These are phyloP conservation scores for Acipenser oxyrinchus DNA, from an alignment of 2,797 vertebrate species.

Conservation along the genomic window DNA sequence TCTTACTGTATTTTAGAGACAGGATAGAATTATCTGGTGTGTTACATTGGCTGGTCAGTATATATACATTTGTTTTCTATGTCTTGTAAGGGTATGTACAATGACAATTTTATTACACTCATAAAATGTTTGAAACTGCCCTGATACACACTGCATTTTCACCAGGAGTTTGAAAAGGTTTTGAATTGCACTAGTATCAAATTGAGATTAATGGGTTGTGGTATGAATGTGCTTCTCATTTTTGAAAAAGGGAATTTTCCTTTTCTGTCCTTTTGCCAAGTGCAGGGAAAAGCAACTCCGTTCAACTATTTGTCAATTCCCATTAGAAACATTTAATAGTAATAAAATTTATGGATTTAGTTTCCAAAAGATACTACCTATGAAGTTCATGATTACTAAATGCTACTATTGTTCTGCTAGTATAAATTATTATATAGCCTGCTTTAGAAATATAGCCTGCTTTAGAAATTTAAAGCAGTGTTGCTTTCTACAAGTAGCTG, in stretches of 20 bases:
- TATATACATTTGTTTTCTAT: constrained; percentile 42
- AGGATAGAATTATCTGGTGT: too few relatives aligned
- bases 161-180: constrained; percentile 51
- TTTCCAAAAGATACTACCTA: constrained; percentile 88
- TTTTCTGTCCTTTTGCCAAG: constrained; percentile 52
- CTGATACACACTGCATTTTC: constrained; percentile 52
- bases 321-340: constrained; percentile 94
- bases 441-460: constrained; percentile 45
- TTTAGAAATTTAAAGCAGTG: constrained; percentile 44
- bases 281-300: constrained; percentile 59
- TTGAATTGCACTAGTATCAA: constrained; percentile 63
- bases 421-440: constrained; percentile 62
- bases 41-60: too few relatives aligned
- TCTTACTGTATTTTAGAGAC: too few relatives aligned
- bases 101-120: constrained; percentile 64
- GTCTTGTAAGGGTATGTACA: constrained; percentile 70
- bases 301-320: constrained; percentile 97
- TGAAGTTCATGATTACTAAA: constrained; percentile 72
- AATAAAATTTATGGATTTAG: constrained; percentile 84
- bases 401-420: constrained; percentile 70
- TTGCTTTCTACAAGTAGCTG: constrained; percentile 12
- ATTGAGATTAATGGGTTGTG: constrained; percentile 55
- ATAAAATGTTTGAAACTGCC: constrained; percentile 67
- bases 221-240: constrained; percentile 55
- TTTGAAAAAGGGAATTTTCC: constrained; percentile 49